Evolutionary conservation across 1,140 invertebrate genomes (phyloP), one percentile per base, ranked within the genome.

Genomic region (Trichoplusia ni): DNA sequence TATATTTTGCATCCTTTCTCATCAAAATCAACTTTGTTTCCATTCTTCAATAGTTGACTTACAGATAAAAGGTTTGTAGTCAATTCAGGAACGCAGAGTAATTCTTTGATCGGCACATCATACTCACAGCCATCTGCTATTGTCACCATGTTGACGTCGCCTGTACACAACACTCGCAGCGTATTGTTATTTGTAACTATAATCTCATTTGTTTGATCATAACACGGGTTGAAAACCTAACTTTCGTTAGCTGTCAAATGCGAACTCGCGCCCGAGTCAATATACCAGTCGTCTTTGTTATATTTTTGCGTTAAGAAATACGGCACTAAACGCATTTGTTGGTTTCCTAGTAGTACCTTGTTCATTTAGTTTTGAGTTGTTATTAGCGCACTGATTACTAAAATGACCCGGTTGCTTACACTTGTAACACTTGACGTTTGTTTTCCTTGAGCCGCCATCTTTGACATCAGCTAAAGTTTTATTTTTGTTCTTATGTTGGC

Each of bases 51-150:
- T 4, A 60, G 16, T 46, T 60, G 25, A 35, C 42, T 60, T 0
- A 60, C 38, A 44, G 40, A 60, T 9, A 60, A 19, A 0, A 60
- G 27, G 7, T 60, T 60, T 11, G 56, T 60, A 9, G 56, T 46
- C 38, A 60, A 33, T 2, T 33, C 13, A 13, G 40, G 40, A 2
- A 46, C 40, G 13, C 25, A 46, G 1, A 33, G 23, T 11, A 46
- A 29, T 21, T 29, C 42, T 35, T 60, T 13, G 2, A 60, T 19
- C 1, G n/a, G 4, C 1, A 60, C 31, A 21, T 60, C 56, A 21
- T 33, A 60, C 8, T 47, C 16, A 13, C 13, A n/a, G 13, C 19
- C 14, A 19, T 35, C 8, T 9, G 42, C 35, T 11, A 11, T 13
- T 18, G 29, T 60, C 18, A 42, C 35, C 11, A 60, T 60, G 4